Base-by-base conservation (phyloP, 1,140 invertebrate species). In the Medauroidea extradentata region DNA sequence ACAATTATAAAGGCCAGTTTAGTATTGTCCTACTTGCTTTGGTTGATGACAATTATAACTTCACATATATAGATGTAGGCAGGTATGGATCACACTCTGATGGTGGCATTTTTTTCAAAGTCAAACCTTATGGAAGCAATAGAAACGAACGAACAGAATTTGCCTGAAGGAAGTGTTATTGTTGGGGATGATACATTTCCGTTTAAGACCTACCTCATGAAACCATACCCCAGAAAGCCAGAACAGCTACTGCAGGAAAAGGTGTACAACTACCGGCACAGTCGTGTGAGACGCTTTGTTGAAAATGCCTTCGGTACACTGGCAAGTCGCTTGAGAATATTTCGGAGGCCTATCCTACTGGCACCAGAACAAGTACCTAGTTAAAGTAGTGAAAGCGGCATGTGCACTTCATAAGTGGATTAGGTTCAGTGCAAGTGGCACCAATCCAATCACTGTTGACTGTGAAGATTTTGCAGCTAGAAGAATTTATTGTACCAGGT, bases 141-240 rank as follows among this genome's bases (percentile, higher is more conserved):
- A 34, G 29, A 34, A 34, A 11, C 4, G 5, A 34, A 34, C 29
- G 11, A 34, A 34, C 29, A 7, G 11, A 34, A 34, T 34, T 34
- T 34, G 29, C 29, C 5, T 34, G 11, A 34, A 7, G 29, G 29
- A 34, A 34, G 29, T 61, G 62, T 74, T 25, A 51, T 79, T 61
- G 69, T 79, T 39, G 79, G 71, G 25, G 78, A 81, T 69, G 75
- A 79, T 61, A 75, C 75, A 53, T 81, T 79, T 69, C 69, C 70
- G 23, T 57, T 81, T 53, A 66, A 55, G 27, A 57, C 64, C 8
- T 70, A 74, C 58, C 39, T 80, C 62, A 70, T 80, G 69, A 73
- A 72, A 44, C 78, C 76, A 62, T 81, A 73, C 60, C 62, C 71
- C 29, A 60, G 63, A n/a, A 63, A 52, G 56, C 55, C 58, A 21